Evolutionary conservation across 37 sponge, comb jelly and placozoan species (phyloP), one percentile per base, ranked within the genome.

Genomic region (Eunapius fragilis): DNA sequence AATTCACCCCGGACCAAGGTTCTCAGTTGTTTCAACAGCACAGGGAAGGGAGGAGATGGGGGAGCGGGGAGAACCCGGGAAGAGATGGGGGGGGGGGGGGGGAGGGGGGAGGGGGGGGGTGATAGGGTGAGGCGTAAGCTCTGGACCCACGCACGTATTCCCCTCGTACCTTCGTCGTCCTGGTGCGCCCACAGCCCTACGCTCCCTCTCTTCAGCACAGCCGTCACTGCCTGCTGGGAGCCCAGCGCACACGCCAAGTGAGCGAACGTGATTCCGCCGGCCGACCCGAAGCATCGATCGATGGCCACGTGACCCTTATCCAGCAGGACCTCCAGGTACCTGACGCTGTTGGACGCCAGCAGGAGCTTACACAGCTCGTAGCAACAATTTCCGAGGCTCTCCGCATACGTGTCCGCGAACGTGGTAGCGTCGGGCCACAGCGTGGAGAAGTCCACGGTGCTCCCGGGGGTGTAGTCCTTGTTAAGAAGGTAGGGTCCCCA

Each of bases 241-340:
- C 82, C 86, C 33, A 90, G 78, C 19, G 88, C 85, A 83, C 92
- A 92, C 25, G 88, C 92, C 71, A 92, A 30, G 76, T 90, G 91
- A n/a, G 86, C 82, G 30, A 90, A 49, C 5, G 79, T 89, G n/a
- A 38, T 24, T 3, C 41, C 28, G 31, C 72, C 86, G 12, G 71
- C 47, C 47, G 4, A 49, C 13, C 30, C 36, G 50, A 86, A 71
- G 4, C 7, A 27, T 2, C 76, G 82, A 25, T 74, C 26, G 27
- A 75, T 37, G 4, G 31, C 35, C 31, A 88, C 22, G 31, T 69
- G 28, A 34, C 74, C 68, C 12, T 82, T 83, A n/a, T 88, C 83
- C 45, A 90, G 58, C 28, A 90, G 76, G 0, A 81, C 81, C 28
- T 80, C 76, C 23, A 90, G 71, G 30, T 69, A 41, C 50, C 68